Percentiles rank a stretch among this genome's conserved stretches.
These are phyloP conservation scores for Pachyramphus minor DNA, from an alignment of 2,113 vertebrate genomes.

Conservation along the genomic window DNA sequence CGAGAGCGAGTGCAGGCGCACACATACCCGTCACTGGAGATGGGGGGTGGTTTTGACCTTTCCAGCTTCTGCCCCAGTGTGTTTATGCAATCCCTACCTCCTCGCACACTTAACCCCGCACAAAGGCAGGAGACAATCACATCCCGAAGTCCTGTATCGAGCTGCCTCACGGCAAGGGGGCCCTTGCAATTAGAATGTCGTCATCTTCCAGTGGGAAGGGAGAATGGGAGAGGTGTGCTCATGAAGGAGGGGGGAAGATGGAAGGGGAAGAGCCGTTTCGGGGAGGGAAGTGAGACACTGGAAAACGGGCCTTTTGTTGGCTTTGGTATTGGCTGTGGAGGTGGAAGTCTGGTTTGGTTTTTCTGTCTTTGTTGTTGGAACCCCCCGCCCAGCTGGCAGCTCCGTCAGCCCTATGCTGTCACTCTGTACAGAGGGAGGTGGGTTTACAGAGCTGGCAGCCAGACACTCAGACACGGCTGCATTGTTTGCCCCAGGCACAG, in stretches of 20 bases:
- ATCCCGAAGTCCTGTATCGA: neutral
- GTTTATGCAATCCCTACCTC: slow-evolving; percentile 41
- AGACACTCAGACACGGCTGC: neutral
- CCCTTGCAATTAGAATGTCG: slow-evolving; percentile 13
- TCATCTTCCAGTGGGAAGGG: slow-evolving; percentile 44
- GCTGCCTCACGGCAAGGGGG: slow-evolving; percentile 33
- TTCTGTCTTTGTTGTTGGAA: neutral
- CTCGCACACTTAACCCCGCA: slow-evolving; percentile 53
- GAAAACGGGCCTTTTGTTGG: neutral
- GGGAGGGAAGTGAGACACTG: neutral
- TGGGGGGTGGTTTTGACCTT: slow-evolving; percentile 22
- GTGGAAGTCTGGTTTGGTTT: neutral
- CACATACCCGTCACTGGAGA: neutral
- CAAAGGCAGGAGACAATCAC: slow-evolving; percentile 59
- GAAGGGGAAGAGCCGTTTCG: neutral
- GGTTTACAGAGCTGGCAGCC: neutral
- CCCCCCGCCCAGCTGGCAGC: neutral
- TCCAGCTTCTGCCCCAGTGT: neutral
- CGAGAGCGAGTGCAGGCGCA: neutral
- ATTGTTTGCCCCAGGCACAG: neutral
- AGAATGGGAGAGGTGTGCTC: neutral
- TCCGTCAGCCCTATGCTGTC: neutral
- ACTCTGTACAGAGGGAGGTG: neutral
- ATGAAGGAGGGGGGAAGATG: neutral
- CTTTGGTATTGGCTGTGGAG: neutral